Conservation (phyloP, 2,888 invertebrate species). For the Volucella bombylans region DNA sequence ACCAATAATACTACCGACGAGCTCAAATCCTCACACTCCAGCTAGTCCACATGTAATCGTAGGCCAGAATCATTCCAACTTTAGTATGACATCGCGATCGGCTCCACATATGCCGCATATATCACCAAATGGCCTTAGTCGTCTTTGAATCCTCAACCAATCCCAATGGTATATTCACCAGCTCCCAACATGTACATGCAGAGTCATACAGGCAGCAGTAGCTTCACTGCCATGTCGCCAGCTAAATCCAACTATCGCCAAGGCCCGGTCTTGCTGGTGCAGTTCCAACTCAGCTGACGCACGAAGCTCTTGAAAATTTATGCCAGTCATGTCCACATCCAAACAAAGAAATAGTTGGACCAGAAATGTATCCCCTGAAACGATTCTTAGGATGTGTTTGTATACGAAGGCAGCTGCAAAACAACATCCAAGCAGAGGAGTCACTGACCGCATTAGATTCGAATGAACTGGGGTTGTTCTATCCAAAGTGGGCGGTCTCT, state of each 20-base stretch:
- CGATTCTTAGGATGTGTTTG: too few species aligned
- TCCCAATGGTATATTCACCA: conserved; percentile 83
- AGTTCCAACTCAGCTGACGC: conserved; percentile 93
- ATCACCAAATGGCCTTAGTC: conserved; percentile 83
- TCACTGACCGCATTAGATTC: too few species aligned
- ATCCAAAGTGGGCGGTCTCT: conserved; percentile 93
- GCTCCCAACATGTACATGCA: conserved; percentile 85
- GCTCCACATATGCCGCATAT: conserved; percentile 87
- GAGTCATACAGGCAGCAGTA: conserved; percentile 88
- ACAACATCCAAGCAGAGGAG: too few species aligned
- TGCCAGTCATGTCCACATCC: conserved; percentile 90
- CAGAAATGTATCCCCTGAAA: too few species aligned
- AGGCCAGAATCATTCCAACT: conserved; percentile 80
- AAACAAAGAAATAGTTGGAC: too few species aligned
- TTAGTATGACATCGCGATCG: conserved; percentile 84
- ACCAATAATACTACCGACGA: conserved; percentile 92
- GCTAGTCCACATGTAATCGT: conserved; percentile 88
- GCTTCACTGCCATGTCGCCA: conserved; percentile 89
- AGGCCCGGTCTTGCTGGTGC: conserved; percentile 95
- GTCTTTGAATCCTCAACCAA: conserved; percentile 82
- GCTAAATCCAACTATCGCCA: conserved; percentile 90
- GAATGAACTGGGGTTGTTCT: too few species aligned
- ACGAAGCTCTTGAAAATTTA: conserved; percentile 92
- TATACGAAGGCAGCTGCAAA: too few species aligned
- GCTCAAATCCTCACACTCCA: conserved; percentile 93